phyloP scores from a whole-genome alignment of 2,113 vertebrate genomes.

The Nesoenas mayeri region DNA sequence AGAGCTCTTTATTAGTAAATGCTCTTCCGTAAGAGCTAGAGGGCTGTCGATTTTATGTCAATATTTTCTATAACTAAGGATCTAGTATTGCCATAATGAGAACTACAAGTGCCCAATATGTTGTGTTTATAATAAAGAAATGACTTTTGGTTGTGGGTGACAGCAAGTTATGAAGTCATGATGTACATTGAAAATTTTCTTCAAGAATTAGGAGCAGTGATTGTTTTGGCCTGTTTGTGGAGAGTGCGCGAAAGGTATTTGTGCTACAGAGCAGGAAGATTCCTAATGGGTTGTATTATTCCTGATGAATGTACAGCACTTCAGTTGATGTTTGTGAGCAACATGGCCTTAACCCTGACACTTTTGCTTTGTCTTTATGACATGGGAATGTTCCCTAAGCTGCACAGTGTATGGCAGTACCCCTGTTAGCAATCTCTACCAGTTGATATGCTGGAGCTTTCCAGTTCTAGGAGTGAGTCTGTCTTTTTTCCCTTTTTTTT shows the following conservation, averaged over 20 bases:
- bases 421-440: slow-evolving; percentile 40
- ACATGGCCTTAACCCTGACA: slow-evolving; percentile 76
- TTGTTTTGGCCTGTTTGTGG: slow-evolving; percentile 51
- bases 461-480: slow-evolving; percentile 13
- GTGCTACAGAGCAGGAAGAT: slow-evolving; percentile 17
- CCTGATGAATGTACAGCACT: slow-evolving; percentile 75
- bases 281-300: slow-evolving; percentile 49
- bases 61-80: slow-evolving; percentile 76
- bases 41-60: slow-evolving; percentile 71
- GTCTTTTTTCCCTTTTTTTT: background rate
- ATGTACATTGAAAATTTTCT: slow-evolving; percentile 48
- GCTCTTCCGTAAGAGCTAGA: slow-evolving; percentile 71
- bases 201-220: slow-evolving; percentile 56
- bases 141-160: slow-evolving; percentile 48
- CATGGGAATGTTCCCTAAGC: slow-evolving; percentile 69
- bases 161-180: slow-evolving; percentile 57
- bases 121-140: slow-evolving; percentile 71
- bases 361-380: slow-evolving; percentile 73
- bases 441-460: slow-evolving; percentile 54
- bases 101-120: slow-evolving; percentile 84
- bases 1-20: slow-evolving; percentile 33
- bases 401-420: slow-evolving; percentile 4
- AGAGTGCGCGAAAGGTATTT: slow-evolving; percentile 31
- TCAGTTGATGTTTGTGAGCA: slow-evolving; percentile 72
- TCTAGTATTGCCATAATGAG: slow-evolving; percentile 86